Base-by-base conservation (phyloP, 2,888 invertebrate species). In the Cinara cedri region DNA sequence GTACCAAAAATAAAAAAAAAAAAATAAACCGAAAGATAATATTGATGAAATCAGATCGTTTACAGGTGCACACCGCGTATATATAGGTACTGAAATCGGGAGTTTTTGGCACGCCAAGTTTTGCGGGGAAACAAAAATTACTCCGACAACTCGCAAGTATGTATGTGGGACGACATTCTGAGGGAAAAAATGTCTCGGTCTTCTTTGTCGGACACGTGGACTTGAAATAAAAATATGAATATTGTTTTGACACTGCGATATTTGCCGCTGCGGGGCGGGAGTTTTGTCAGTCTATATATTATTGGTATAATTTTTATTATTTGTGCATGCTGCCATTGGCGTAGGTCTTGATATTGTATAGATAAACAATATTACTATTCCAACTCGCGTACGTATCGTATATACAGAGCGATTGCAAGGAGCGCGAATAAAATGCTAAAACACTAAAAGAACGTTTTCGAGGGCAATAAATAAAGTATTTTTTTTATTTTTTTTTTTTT, bases 181-280 rank as follows among this genome's bases (percentile, higher is more conserved):
- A 34, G 34, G 6, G 34, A 34, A 6, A 34, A 34, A 34, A n/a
- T n/a, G n/a, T n/a, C n/a, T n/a, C n/a, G n/a, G n/a, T n/a, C n/a
- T n/a, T n/a, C n/a, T n/a, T n/a, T n/a, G n/a, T 34, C 34, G 34
- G 63, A 51, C 16, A 54, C 11, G n/a, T n/a, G n/a, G n/a, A 51
- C 21, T n/a, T 21, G 21, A 44, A 72, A 42, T n/a, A 63, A 16
- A 44, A 72, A 42, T n/a, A 63, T 19, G n/a, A 44, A 9, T 26
- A 63, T 65, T 54, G 74, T 74, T 54, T 74, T n/a, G n/a, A n/a
- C 24, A n/a, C 62, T 21, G n/a, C n/a, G n/a, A n/a, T n/a, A n/a
- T n/a, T n/a, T n/a, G n/a, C n/a, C n/a, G n/a, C n/a, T n/a, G n/a
- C n/a, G n/a, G n/a, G 10, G 19, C 14, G 21, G 13, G 62, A 62